phyloP scores from a whole-genome alignment of 2,113 vertebrate genomes.

The Jacana jacana region DNA sequence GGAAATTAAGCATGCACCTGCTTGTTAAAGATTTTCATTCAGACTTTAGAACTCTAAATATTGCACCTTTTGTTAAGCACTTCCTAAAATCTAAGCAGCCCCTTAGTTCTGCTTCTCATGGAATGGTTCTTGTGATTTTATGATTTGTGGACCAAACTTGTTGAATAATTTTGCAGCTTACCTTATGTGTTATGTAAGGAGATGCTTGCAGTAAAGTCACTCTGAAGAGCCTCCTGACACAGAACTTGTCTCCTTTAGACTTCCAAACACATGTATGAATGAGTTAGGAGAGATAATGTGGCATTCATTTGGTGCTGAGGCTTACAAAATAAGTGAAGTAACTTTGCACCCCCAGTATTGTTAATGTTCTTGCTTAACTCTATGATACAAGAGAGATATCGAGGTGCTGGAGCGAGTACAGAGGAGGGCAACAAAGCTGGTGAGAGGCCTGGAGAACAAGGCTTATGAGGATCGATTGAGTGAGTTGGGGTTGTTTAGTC shows the following conservation, averaged over 20 bases:
- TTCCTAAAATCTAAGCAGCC: neutral
- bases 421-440: too few species aligned
- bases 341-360: neutral
- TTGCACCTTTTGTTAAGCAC: neutral
- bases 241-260: neutral
- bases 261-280: neutral
- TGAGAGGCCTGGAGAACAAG: too few species aligned
- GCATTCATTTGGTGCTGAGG: neutral
- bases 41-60: neutral
- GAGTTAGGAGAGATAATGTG: neutral
- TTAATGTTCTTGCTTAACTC: neutral
- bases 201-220: neutral
- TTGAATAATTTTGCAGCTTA: neutral
- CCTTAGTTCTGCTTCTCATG: neutral
- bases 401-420: too few species aligned
- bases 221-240: neutral
- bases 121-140: neutral
- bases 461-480: too few species aligned
- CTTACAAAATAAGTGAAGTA: neutral
- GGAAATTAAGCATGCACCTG: neutral
- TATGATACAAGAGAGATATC: too few species aligned
- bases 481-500: too few species aligned
- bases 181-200: neutral
- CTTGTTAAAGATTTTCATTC: neutral
- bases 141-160: neutral